A percentile compares a stretch with the other conserved stretches of the same genome.
phyloP scores from a whole-genome alignment of 2,888 invertebrate species.

The Clusia tigrina region DNA sequence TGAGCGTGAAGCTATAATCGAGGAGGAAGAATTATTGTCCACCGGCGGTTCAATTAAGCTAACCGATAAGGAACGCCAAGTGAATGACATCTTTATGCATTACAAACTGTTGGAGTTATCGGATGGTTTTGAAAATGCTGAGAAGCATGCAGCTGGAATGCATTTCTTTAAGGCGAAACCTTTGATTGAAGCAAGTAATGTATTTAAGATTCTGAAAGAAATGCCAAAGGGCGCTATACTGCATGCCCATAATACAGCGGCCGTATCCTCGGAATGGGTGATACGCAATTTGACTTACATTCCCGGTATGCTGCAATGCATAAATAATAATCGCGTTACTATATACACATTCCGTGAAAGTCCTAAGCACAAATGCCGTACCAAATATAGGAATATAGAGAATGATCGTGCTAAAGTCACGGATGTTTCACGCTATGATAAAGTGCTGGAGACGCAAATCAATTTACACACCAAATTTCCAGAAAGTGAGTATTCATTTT shows the following conservation, averaged over 20 bases:
- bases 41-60: slow-evolving; percentile 55
- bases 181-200: slow-evolving; percentile 67
- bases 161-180: slow-evolving; percentile 68
- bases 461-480: slow-evolving; percentile 69
- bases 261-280: slow-evolving; percentile 66
- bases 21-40: slow-evolving; percentile 54
- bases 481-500: slow-evolving; percentile 62
- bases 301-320: slow-evolving; percentile 55
- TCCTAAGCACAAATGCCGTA: slow-evolving; percentile 45
- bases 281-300: slow-evolving; percentile 67
- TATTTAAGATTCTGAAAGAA: slow-evolving; percentile 67
- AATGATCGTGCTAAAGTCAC: slow-evolving; percentile 61
- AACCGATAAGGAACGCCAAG: slow-evolving; percentile 48
- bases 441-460: slow-evolving; percentile 67
- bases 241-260: slow-evolving; percentile 68
- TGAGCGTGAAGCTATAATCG: slow-evolving; percentile 55
- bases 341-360: slow-evolving; percentile 46
- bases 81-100: slow-evolving; percentile 54
- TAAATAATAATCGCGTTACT: slow-evolving; percentile 37
- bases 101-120: slow-evolving; percentile 54
- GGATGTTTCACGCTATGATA: slow-evolving; percentile 66
- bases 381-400: slow-evolving; percentile 47
- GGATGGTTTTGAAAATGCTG: slow-evolving; percentile 51
- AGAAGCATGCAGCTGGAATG: slow-evolving; percentile 64
- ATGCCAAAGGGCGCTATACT: slow-evolving; percentile 70